Base-by-base conservation (phyloP, 2,113 vertebrate genomes). In the Ptyas mucosa region DNA sequence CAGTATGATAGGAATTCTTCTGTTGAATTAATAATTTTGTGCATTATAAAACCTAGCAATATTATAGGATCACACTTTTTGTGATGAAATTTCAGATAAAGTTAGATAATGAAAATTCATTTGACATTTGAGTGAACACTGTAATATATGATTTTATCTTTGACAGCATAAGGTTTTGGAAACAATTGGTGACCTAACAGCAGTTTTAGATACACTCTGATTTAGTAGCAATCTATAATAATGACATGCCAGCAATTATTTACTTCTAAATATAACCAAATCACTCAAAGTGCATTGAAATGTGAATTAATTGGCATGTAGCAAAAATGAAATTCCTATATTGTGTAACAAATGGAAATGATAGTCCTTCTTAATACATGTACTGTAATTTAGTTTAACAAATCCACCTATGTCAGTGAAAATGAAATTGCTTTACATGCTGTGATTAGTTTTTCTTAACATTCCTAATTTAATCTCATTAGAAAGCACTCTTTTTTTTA, bases 91-190 rank as follows among this genome's bases (percentile, higher is more conserved):
- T 89, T 88, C 3, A 53, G 6, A 24, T 92, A 88, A 18, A 51
- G 7, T 43, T 91, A 57, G 64, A 87, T 46, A 55, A 55, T 46
- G 29, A 49, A 81, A 75, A 18, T 21, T 7, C 7, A 34, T 52
- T 92, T 88, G 49, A 88, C 1, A 49, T 87, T 64, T 88, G 1
- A 55, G n/a, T 75, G 46, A 89, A 15, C 6, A 89, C 92, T 24
- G 51, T 21, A 21, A 0, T 0, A 2, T 88, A 0, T 87, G 0
- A 55, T 91, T 90, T 96, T 54, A 94, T 81, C 58, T 91, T 93
- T 95, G 11, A 39, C 87, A 93, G 39, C 57, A 94, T 92, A 58
- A 94, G 92, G 9, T 8, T 88, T 18, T 53, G 15, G 21, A 94
- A 43, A 15, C 92, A 95, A 87, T 92, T 91, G 24, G 39, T 91